These are phyloP conservation scores for Heteromormyrus szaboi DNA, from an alignment of 2,797 vertebrate genomes.

Conservation along the genomic window DNA sequence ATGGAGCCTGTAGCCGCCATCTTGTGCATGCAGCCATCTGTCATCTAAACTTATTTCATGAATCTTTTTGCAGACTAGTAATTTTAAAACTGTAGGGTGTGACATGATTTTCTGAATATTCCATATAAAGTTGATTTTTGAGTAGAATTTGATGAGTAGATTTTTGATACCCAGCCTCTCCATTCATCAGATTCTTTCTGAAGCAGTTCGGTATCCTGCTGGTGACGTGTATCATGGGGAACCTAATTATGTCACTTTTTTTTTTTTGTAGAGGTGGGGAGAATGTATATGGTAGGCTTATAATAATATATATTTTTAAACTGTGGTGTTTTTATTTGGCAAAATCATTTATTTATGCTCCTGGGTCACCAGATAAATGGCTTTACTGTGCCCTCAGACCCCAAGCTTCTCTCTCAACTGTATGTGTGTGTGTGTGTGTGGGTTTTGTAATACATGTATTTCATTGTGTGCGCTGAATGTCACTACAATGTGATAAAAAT, in stretches of 20 bases:
- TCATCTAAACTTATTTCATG: background rate
- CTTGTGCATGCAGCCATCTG: background rate
- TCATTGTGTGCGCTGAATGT: background rate
- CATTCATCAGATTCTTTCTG: background rate
- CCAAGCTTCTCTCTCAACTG: background rate
- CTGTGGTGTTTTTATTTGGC: background rate
- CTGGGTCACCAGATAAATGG: background rate
- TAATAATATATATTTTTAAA: background rate
- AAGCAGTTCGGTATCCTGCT: background rate
- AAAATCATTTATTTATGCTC: background rate
- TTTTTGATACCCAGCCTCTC: background rate
- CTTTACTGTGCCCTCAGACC: background rate
- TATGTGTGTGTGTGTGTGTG: background rate
- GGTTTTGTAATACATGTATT: background rate
- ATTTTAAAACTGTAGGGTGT: background rate
- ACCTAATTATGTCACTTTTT: background rate
- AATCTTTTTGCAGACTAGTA: background rate
- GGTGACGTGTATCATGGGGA: background rate
- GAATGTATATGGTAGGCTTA: background rate
- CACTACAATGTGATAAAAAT: background rate
- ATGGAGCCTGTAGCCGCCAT: background rate
- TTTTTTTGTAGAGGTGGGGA: background rate
- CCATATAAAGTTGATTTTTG: background rate
- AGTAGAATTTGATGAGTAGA: background rate
- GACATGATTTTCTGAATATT: background rate